Base-by-base conservation (phyloP, 2,797 vertebrate genomes). In the Echiichthys vipera region DNA sequence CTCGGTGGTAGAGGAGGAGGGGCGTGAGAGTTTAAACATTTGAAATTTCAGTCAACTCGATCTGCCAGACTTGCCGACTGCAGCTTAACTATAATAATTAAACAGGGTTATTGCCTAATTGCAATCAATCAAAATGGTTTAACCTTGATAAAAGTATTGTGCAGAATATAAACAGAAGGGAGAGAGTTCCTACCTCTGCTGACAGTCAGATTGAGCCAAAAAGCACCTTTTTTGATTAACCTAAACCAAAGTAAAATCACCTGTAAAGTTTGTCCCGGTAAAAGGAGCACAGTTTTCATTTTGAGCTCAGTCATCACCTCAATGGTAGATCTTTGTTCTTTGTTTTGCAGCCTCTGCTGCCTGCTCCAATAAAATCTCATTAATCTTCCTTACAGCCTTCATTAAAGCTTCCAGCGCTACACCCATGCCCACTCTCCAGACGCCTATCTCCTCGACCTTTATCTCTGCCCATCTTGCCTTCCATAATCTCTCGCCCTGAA, bases 351-450 rank as follows among this genome's bases (percentile, higher is more conserved):
- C 46, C 55, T 67, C 62, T 47, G 42, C 82, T 65, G 81, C 77
- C 80, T 80, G 82, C 81, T 80, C 64, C 83, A 85, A 78, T 78
- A 84, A 82, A 58, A 74, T 66, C 65, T 82, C 84, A 88, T 91
- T 91, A 84, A 91, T 91, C 92, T 90, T 88, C 84, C 84, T 91
- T 80, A 82, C 74, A 81, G 80, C 83, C 81, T 84, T 87, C 88
- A 87, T 91, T 92, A 90, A 83, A 86, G 74, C 79, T 76, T 70
- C 69, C 73, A 61, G 64, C n/a, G 17, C 68, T 34, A 5, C 74
- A 65, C 55, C 59, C 78, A 37, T 47, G 65, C 70, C 61, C 20
- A 22, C 76, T 73, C 74, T 72, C 57, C 55, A 47, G 50, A 40
- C 65, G 77, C 39, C 69, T 67, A 61, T 77, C 65, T 78, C 72